Evolutionary conservation across 2,797 vertebrate species (phyloP).

Genomic region (Epinephelus awoara): DNA sequence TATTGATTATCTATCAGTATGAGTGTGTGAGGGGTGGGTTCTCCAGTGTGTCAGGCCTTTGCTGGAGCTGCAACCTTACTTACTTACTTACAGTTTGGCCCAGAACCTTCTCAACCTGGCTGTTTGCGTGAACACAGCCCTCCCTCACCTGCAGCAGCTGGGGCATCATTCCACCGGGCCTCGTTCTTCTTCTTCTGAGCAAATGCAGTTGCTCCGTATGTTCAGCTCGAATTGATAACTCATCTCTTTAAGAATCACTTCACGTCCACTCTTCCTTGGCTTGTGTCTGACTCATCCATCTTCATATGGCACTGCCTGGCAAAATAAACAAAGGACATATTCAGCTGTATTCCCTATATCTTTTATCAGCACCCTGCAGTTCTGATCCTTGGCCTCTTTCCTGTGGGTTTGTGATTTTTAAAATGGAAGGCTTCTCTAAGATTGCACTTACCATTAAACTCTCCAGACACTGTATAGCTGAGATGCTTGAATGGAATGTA

Average conservation of each 20-base stretch:
- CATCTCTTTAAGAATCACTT: constrained; percentile 47
- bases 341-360: constrained; percentile 24
- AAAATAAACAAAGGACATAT: constrained; percentile 28
- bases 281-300: constrained; percentile 43
- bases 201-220: constrained; percentile 48
- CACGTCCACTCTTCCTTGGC: constrained; percentile 32
- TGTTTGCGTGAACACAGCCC: not conserved
- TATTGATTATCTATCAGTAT: constrained; percentile 22
- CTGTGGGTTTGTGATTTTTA: constrained; percentile 20
- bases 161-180: constrained; percentile 26
- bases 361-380: constrained; percentile 21
- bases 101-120: not conserved
- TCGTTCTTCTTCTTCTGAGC: constrained; percentile 40
- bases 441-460: constrained; percentile 23
- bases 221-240: constrained; percentile 53
- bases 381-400: constrained; percentile 13
- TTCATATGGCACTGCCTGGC: constrained; percentile 10
- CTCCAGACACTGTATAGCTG: not conserved
- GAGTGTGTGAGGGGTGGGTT: not conserved
- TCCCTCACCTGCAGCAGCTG: constrained; percentile 30
- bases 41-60: not conserved
- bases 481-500: constrained; percentile 30
- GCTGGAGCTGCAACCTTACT: not conserved
- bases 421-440: constrained; percentile 23
- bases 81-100: not conserved